Percentiles rank a stretch among this genome's conserved stretches.
Conservation (phyloP, 2,797 vertebrate species). For the Spatula clypeata region DNA sequence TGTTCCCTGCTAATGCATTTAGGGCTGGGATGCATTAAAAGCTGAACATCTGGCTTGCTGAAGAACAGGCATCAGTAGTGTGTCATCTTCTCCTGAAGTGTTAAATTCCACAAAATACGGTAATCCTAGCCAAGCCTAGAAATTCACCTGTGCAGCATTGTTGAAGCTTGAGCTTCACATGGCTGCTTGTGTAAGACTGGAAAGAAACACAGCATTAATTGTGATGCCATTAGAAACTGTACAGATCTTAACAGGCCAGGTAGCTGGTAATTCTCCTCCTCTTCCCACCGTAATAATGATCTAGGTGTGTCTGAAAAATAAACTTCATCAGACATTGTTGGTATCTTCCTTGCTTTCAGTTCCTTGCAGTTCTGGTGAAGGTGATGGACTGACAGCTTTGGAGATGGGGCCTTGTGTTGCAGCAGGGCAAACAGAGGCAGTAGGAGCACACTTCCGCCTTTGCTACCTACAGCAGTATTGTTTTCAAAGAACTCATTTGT, state of each 20-base stretch:
- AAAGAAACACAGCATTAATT: not conserved
- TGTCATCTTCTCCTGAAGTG: conserved; percentile 39
- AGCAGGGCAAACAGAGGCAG: not conserved
- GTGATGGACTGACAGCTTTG: not conserved
- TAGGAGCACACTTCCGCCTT: not conserved
- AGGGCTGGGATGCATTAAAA: not conserved
- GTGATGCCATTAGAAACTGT: not conserved
- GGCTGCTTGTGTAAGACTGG: not conserved
- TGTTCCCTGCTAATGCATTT: not conserved
- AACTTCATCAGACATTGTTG: not conserved
- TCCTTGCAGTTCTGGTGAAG: not conserved
- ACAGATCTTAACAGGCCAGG: not conserved
- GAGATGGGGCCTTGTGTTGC: not conserved
- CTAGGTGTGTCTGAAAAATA: not conserved
- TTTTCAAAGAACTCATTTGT: not conserved
- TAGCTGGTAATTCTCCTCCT: not conserved
- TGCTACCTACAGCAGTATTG: not conserved
- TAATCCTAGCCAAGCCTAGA: not conserved
- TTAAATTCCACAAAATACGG: conserved; percentile 44
- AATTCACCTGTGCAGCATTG: not conserved
- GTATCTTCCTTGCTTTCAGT: not conserved
- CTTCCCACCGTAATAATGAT: not conserved
- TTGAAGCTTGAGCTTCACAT: not conserved
- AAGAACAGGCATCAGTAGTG: not conserved
- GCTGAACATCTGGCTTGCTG: conserved; percentile 40